phyloP scores from a whole-genome alignment of 2,113 vertebrate species.

The Gopherus evgoodei region DNA sequence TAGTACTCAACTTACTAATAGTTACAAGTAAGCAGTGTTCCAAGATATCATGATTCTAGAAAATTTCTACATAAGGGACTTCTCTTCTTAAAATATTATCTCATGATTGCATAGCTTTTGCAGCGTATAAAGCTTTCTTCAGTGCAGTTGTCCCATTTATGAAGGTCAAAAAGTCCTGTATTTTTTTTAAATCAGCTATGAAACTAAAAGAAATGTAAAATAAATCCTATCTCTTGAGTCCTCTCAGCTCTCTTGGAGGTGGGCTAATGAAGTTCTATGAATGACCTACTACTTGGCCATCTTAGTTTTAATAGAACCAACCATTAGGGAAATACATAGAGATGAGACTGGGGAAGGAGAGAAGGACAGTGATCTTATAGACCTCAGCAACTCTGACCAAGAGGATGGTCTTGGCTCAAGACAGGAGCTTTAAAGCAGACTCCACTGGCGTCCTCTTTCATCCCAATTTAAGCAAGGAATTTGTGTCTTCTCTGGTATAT shows the following conservation, averaged over 20 bases:
- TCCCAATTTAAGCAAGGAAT: not conserved
- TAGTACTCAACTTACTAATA: not conserved
- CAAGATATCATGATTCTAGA: not conserved
- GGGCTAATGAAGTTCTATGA: too few relatives aligned
- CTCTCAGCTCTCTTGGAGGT: too few relatives aligned
- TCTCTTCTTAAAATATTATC: not conserved
- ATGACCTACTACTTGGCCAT: not conserved
- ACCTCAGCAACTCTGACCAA: not conserved
- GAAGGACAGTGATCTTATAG: not conserved
- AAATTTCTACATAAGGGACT: not conserved
- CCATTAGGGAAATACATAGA: not conserved
- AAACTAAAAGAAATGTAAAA: too few relatives aligned
- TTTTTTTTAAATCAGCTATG: too few relatives aligned
- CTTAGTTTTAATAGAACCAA: not conserved
- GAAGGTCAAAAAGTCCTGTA: not conserved
- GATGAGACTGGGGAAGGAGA: accelerated
- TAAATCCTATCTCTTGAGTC: too few relatives aligned
- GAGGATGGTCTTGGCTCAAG: not conserved
- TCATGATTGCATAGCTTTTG: not conserved
- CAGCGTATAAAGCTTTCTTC: too few relatives aligned
- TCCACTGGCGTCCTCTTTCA: not conserved
- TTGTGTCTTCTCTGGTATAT: not conserved
- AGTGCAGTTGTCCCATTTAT: not conserved
- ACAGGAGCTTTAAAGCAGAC: not conserved
- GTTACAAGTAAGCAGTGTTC: not conserved